These are phyloP conservation scores for Wasmannia auropunctata DNA, from an alignment of 1,140 invertebrate genomes.

Conservation along the genomic window DNA sequence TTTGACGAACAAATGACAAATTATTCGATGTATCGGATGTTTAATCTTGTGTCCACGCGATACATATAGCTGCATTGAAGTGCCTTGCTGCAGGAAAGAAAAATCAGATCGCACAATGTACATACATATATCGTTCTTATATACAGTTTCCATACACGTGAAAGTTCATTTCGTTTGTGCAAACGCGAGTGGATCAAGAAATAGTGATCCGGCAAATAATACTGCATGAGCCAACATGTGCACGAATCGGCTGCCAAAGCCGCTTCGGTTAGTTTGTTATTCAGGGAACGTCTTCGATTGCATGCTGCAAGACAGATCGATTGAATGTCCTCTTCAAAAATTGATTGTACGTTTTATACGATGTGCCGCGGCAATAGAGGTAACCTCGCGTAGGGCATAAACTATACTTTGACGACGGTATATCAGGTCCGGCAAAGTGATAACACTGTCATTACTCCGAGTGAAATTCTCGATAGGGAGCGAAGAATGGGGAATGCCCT, in stretches of 20 bases:
- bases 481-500: neutral
- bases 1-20: neutral
- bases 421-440: slow-evolving; percentile 36
- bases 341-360: slow-evolving; percentile 59
- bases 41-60: slow-evolving; percentile 23
- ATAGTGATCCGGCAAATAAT: slow-evolving; percentile 56
- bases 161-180: slow-evolving; percentile 54
- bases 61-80: neutral
- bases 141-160: neutral
- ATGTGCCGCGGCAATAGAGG: slow-evolving; percentile 48
- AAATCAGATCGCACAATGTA: slow-evolving; percentile 18
- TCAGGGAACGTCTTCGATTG: slow-evolving; percentile 59
- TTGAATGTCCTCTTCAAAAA: slow-evolving; percentile 63
- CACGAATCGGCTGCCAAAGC: slow-evolving; percentile 56
- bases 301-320: slow-evolving; percentile 59
- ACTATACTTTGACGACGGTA: slow-evolving; percentile 44
- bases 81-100: neutral
- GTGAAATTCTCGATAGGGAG: neutral
- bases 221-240: slow-evolving; percentile 42
- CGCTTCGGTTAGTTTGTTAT: slow-evolving; percentile 53
- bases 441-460: slow-evolving; percentile 37
- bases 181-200: slow-evolving; percentile 51
- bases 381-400: slow-evolving; percentile 45
- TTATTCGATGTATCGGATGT: neutral
- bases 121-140: neutral